Percentiles rank a stretch among this genome's conserved stretches.
Evolutionary conservation across 2,113 vertebrate genomes (phyloP).

Genomic region (Macrotus californicus): DNA sequence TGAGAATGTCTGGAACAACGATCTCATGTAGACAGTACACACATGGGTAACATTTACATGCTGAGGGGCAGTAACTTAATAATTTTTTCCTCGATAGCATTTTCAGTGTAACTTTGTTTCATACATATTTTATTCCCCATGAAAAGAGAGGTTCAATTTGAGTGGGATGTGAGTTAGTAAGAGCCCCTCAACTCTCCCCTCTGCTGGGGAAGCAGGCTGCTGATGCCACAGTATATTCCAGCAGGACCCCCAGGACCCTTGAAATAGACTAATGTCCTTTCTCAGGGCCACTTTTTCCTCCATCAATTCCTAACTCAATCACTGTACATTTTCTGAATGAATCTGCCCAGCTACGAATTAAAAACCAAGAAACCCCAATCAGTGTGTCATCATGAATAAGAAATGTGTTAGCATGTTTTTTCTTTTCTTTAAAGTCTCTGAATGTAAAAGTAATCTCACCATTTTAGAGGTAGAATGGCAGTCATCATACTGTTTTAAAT

Average conservation of each 20-base stretch:
- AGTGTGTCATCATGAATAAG: neutral
- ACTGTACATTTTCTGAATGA: constrained; percentile 12
- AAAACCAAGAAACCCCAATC: constrained; percentile 47
- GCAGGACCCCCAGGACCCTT: accelerated
- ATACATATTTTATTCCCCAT: neutral
- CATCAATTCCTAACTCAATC: neutral
- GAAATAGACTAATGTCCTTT: neutral
- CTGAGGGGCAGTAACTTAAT: neutral
- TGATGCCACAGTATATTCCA: neutral
- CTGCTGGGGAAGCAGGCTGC: neutral
- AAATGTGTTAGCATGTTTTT: neutral
- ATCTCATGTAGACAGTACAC: neutral
- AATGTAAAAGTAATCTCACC: constrained; percentile 40
- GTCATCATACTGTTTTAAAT: neutral
- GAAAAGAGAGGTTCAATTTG: neutral
- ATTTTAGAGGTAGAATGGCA: constrained; percentile 29
- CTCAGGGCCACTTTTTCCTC: neutral
- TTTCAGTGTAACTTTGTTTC: neutral
- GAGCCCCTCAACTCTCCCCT: neutral
- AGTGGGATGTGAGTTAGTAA: neutral
- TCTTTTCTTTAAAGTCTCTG: neutral
- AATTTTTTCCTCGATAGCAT: neutral
- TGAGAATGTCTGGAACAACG: neutral
- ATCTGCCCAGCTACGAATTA: neutral
- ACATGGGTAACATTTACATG: neutral